Evolutionary conservation across 2,113 vertebrate species (phyloP), one percentile per base, ranked within the genome.

Genomic region (Amia ocellicauda): DNA sequence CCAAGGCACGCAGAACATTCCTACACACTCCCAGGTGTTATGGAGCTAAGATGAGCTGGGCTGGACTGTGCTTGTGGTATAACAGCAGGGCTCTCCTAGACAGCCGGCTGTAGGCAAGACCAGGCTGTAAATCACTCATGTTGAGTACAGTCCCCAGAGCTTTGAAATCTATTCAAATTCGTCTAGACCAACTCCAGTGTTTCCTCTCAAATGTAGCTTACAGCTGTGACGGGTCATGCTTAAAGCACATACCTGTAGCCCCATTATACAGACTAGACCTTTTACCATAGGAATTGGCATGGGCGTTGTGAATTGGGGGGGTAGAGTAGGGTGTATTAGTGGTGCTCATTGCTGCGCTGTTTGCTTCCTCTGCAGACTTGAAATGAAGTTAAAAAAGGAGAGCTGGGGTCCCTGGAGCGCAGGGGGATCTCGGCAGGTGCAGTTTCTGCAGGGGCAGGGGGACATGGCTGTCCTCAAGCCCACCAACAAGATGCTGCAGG

Each of bases 341-440:
- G n/a, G n/a, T n/a, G n/a, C n/a, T n/a, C 16, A 11, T 67, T 16
- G 26, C 14, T 41, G 19, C 28, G 7, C 36, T 10, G 56, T 27
- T 47, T 36, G 29, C 40, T n/a, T 56, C 10, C 29, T 51, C 28
- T 24, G 51, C 63, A 99, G 97, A 82, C 90, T 99, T 82, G 94
- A 98, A 75, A 67, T 99, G 82, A 99, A 99, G 78, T 75, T 99
- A 80, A 98, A 98, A 73, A 98, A 99, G 83, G 97, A 99, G 83
- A 94, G 84, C 66, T 99, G 95, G 95, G 96, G 94, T 3, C 96
- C 95, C 36, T 87, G 95, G 93, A 97, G 92, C 23, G 93, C 91
- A 0, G 88, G 86, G 3, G 91, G 93, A 17, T 92, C 95, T 58
- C 88, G 97, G 24, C 96, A 98, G 80, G 90, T 99, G 55, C 80